These are phyloP conservation scores for Carassius auratus DNA, from an alignment of 2,113 vertebrate genomes.

Conservation along the genomic window DNA sequence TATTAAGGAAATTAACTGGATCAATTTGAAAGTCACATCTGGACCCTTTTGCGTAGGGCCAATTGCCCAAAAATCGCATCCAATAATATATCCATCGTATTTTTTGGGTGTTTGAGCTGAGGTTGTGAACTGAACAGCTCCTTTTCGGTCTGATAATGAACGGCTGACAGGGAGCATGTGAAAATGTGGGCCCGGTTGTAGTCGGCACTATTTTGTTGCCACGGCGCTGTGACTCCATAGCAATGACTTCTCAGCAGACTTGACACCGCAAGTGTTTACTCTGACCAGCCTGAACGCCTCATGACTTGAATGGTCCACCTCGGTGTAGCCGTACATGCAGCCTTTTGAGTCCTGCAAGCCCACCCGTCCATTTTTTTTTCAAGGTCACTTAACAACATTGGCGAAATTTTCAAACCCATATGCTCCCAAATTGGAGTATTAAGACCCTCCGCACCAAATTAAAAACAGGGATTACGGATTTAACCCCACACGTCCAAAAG, in stretches of 20 bases:
- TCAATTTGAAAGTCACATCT: not conserved
- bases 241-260: constrained; percentile 58
- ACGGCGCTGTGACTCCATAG: constrained; percentile 56
- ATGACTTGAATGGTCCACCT: constrained; percentile 66
- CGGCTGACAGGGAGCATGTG: constrained; percentile 7
- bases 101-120: constrained; percentile 4
- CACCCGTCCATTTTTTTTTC: not conserved
- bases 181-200: constrained; percentile 28
- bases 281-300: constrained; percentile 63
- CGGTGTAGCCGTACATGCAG: constrained; percentile 57
- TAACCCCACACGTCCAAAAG: constrained; percentile 22
- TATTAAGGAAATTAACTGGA: not conserved
- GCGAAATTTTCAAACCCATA: constrained; percentile 58
- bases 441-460: constrained; percentile 59
- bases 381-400: not conserved
- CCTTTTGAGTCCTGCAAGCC: not conserved
- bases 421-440: constrained; percentile 62
- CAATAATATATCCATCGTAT: too few species aligned
- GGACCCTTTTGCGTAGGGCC: not conserved
- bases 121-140: constrained; percentile 29
- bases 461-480: constrained; percentile 62
- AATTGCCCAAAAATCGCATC: not conserved
- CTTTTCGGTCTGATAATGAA: constrained; percentile 32
- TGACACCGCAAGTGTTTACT: constrained; percentile 64
- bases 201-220: constrained; percentile 46